Percentiles rank a stretch among this genome's conserved stretches.
phyloP scores from a whole-genome alignment of 2,113 vertebrate genomes.

The Henicopernis longicauda region DNA sequence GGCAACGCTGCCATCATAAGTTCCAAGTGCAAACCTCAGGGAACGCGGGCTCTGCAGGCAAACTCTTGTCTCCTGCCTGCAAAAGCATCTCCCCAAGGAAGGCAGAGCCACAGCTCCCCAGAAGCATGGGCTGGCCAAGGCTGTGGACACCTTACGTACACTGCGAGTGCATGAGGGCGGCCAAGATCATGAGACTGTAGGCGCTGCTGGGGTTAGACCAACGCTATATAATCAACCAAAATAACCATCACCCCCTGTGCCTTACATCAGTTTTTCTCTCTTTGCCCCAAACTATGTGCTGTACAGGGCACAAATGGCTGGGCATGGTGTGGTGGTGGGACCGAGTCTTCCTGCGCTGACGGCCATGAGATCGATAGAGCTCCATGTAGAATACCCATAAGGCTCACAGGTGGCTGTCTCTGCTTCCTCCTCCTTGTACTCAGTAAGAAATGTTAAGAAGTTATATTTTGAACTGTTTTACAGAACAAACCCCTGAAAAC shows the following conservation, averaged over 20 bases:
- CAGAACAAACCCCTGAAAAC: not conserved
- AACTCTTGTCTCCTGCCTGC: not conserved
- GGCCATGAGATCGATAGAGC: not conserved
- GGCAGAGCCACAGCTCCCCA: not conserved
- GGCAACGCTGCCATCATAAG: not conserved
- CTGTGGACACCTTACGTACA: not conserved
- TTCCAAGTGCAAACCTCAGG: not conserved
- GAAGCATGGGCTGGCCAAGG: not conserved
- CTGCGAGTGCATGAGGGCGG: fast-evolving
- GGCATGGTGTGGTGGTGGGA: not conserved
- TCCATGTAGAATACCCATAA: not conserved
- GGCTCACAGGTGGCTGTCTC: not conserved
- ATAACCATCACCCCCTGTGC: not conserved
- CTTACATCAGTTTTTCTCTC: not conserved
- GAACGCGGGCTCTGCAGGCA: not conserved
- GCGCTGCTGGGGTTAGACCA: not conserved
- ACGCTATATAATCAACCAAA: not conserved
- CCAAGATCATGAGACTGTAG: not conserved
- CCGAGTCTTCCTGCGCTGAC: not conserved
- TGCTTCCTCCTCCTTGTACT: not conserved
- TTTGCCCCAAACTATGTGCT: too few relatives aligned
- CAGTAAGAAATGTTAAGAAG: not conserved
- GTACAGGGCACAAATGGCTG: not conserved
- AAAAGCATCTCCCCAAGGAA: not conserved
- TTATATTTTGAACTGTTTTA: not conserved